Base-by-base conservation (phyloP, 1,140 invertebrate genomes). In the Saxidomus purpurata region DNA sequence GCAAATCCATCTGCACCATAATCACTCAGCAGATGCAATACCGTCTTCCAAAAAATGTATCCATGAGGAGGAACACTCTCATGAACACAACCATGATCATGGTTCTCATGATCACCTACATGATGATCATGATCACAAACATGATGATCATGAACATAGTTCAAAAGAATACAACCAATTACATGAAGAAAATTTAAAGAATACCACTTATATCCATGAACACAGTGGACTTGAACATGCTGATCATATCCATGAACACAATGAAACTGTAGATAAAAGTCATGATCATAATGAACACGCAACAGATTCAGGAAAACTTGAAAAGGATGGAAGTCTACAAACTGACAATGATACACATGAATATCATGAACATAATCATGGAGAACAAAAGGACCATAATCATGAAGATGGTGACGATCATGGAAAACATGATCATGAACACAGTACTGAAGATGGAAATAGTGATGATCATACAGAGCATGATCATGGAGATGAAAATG, bases 41-140 rank as follows among this genome's bases (percentile, higher is more conserved):
- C 31, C 55, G 38, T 67, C 34, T 4, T 25, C 15, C 1, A 28
- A 67, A 11, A 4, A 34, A n/a, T 59, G 61, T 83, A 36, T 9
- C 49, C 22, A 61, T 82, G 31, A 36, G 8, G 49, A 83, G 17
- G 36, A 43, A 28, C 13, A 61, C 61, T 22, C 22, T 22, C 28
- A 82, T 38, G 13, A 13, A 19, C 4, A 31, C 25, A 31, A 81
- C 15, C 13, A 83, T 83, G 31, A 36, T 22, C 43, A 59, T 38
- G 79, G 49, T 49, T 47, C 76, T 52, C 49, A 82, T 71, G 40
- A 82, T 52, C 43, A 59, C 36, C 36, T 40, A 31, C 52, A 87
- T 55, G 19, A 36, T 74, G 40, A 85, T 9, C 43, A 49, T 67
- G 76, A 79, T n/a, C 19, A 87, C 36, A 47, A 28, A 36, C 8